Percentiles rank a stretch among this genome's conserved stretches.
Evolutionary conservation across 2,113 vertebrate species (phyloP).

Genomic region (Notothenia coriiceps): DNA sequence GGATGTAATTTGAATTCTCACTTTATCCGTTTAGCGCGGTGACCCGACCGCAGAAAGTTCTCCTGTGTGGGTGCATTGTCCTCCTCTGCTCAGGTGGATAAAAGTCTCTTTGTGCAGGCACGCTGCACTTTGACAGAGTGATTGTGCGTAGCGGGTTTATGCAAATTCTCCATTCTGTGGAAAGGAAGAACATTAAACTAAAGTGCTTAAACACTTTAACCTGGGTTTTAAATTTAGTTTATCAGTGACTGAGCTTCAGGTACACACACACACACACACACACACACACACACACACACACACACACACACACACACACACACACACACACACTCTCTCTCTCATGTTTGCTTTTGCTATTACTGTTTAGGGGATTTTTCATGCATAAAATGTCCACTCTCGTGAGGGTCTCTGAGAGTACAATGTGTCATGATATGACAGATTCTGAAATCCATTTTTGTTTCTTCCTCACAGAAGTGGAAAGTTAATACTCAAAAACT

Average conservation of each 20-base stretch:
- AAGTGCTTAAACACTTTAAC: constrained; percentile 53
- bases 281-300: neutral
- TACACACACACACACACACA: neutral
- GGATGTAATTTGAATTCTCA: constrained; percentile 66
- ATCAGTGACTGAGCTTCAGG: neutral
- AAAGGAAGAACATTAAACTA: constrained; percentile 66
- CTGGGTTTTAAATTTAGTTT: constrained; percentile 54
- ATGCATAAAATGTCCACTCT: constrained; percentile 7
- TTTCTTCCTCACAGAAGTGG: neutral
- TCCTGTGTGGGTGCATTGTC: constrained; percentile 55
- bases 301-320: neutral
- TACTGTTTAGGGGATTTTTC: constrained; percentile 15
- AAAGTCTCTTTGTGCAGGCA: constrained; percentile 70
- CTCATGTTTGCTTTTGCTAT: constrained; percentile 6
- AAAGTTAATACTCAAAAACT: no score
- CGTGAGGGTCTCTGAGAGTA: neutral
- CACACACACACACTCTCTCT: neutral
- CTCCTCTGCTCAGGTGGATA: constrained; percentile 47
- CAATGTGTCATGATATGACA: neutral
- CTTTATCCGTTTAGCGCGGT: constrained; percentile 11
- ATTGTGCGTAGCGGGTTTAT: constrained; percentile 59
- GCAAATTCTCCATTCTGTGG: constrained; percentile 73
- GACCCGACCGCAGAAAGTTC: constrained; percentile 40
- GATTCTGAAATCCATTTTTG: neutral
- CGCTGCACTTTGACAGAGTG: constrained; percentile 54